These are phyloP conservation scores for Siniperca undulata DNA, from an alignment of 2,797 vertebrate genomes.

Conservation along the genomic window DNA sequence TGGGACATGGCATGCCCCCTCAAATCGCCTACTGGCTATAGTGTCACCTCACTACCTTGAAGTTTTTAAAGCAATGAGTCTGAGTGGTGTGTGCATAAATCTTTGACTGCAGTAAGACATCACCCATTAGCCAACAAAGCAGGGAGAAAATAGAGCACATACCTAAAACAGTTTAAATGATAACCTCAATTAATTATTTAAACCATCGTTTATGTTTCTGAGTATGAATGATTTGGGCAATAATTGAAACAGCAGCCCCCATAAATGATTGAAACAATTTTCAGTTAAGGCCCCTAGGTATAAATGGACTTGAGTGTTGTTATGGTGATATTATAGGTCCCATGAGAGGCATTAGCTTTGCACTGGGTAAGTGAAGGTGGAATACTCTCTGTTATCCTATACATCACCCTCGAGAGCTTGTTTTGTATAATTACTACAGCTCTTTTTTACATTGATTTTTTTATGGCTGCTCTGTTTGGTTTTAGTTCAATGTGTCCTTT, in stretches of 20 bases:
- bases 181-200: conserved; percentile 69
- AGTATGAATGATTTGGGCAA: conserved; percentile 57
- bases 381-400: conserved; percentile 52
- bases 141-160: conserved; percentile 16
- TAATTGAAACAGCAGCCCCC: conserved; percentile 67
- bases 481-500: conserved; percentile 5
- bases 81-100: conserved; percentile 12
- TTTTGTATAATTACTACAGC: conserved; percentile 66
- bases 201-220: conserved; percentile 56
- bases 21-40: too few species aligned
- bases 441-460: conserved; percentile 49
- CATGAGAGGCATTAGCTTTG: conserved; percentile 71
- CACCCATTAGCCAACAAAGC: conserved; percentile 17
- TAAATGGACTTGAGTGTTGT: conserved; percentile 75
- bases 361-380: conserved; percentile 63
- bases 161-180: conserved; percentile 46
- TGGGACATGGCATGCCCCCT: too few species aligned
- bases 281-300: conserved; percentile 59
- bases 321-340: conserved; percentile 69
- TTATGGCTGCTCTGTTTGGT: conserved; percentile 21
- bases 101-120: conserved; percentile 16
- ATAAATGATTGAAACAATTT: conserved; percentile 73
- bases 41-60: neutral
- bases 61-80: conserved; percentile 5
- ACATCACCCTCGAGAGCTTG: conserved; percentile 62